Percentiles rank a stretch among this genome's conserved stretches.
Evolutionary conservation across 2,113 vertebrate species (phyloP).

Genomic region (Rhadina sibilatrix): DNA sequence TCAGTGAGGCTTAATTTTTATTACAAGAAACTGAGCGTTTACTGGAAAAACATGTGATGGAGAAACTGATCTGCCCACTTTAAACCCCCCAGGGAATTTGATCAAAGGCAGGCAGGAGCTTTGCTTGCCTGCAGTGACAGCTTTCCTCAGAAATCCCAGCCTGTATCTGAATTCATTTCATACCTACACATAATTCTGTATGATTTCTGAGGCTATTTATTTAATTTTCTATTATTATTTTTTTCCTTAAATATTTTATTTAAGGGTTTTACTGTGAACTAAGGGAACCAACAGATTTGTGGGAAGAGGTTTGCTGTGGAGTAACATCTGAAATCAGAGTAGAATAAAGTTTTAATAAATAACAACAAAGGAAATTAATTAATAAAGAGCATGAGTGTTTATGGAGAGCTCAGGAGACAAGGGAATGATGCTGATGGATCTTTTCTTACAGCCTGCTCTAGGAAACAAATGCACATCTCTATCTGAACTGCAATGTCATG

Average conservation of each 20-base stretch:
- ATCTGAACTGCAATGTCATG: fast-evolving
- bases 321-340: not conserved
- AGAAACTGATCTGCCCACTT: not conserved
- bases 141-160: not conserved
- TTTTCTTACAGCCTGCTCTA: not conserved
- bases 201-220: not conserved
- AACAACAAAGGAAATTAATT: not conserved
- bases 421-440: not conserved
- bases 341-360: not conserved
- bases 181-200: not conserved
- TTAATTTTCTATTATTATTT: not conserved
- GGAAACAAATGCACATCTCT: fast-evolving
- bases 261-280: not conserved
- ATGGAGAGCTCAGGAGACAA: not conserved
- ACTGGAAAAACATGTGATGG: not conserved
- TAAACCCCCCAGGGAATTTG: not conserved
- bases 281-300: not conserved
- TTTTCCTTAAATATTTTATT: not conserved
- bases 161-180: not conserved
- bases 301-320: not conserved
- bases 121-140: not conserved
- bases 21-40: not conserved
- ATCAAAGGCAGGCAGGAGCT: not conserved
- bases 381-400: not conserved
- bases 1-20: not conserved